Conservation (phyloP, 2,888 invertebrate genomes). For the Dorcus parallelipipedus region DNA sequence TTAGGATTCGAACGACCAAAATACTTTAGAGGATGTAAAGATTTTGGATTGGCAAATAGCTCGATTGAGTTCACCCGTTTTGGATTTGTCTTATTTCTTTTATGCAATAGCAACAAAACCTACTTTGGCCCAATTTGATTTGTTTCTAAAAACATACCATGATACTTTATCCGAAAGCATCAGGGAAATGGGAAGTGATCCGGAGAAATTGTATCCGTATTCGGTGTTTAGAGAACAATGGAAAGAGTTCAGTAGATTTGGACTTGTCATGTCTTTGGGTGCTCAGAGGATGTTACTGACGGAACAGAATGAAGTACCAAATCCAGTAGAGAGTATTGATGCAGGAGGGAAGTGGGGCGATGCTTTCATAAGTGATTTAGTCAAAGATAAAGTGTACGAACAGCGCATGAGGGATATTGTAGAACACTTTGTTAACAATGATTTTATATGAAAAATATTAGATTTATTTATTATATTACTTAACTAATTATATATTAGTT, state of each 20-base stretch:
- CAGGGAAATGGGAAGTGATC: conserved; percentile 27
- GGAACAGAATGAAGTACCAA: conserved; percentile 1
- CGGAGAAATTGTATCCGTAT: conserved; percentile 31
- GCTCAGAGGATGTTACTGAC: background rate
- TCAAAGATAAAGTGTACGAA: too few species aligned
- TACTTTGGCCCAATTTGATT: background rate
- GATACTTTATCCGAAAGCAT: conserved; percentile 28
- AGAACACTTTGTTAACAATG: too few species aligned
- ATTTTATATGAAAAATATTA: too few species aligned
- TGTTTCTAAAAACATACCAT: conserved; percentile 27
- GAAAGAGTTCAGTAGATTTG: conserved; percentile 29
- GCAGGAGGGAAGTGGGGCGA: too few species aligned
- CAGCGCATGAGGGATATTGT: too few species aligned
- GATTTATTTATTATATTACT: too few species aligned
- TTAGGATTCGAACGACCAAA: background rate
- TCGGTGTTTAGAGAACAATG: conserved; percentile 31
- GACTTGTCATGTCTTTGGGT: conserved; percentile 17
- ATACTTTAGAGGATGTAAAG: background rate
- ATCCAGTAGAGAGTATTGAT: too few species aligned
- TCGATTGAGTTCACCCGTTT: background rate
- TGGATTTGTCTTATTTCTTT: conserved; percentile 7
- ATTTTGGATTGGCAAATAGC: conserved; percentile 3
- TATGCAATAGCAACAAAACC: conserved; percentile 1
- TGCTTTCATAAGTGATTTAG: too few species aligned
- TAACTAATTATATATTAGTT: too few species aligned